These are phyloP conservation scores for Ochropleura plecta DNA, from an alignment of 2,888 invertebrate genomes.

Conservation along the genomic window DNA sequence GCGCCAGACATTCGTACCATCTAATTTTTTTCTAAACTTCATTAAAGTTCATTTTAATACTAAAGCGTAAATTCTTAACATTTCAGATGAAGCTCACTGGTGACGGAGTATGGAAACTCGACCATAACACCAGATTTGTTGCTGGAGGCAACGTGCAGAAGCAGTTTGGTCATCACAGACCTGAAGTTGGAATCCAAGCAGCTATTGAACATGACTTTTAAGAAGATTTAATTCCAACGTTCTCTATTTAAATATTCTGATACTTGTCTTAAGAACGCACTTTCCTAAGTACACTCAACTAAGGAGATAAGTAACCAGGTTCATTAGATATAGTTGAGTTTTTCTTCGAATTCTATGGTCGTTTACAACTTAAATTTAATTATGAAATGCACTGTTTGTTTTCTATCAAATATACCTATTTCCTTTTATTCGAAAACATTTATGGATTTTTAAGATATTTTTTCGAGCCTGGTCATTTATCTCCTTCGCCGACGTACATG, in stretches of 20 bases:
- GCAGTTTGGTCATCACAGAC: conserved; percentile 68
- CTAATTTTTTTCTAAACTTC: no score
- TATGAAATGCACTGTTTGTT: no score
- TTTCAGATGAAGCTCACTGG: conserved; percentile 71
- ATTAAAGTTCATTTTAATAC: no score
- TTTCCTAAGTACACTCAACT: not conserved
- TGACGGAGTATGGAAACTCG: conserved; percentile 75
- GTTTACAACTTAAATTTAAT: no score
- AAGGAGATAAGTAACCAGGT: no score
- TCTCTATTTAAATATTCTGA: not conserved
- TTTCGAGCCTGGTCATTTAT: no score
- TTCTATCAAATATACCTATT: no score
- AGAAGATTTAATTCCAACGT: not conserved
- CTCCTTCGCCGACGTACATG: not conserved
- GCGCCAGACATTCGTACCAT: no score
- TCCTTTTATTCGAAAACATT: no score
- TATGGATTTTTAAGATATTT: no score
- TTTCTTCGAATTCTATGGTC: no score
- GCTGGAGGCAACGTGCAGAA: conserved; percentile 72
- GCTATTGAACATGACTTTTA: conserved; percentile 67
- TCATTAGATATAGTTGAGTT: no score
- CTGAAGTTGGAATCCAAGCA: conserved; percentile 71
- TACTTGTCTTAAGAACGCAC: not conserved
- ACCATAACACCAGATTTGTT: conserved; percentile 72
- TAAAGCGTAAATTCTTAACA: not conserved